These are phyloP conservation scores for Murina feae DNA, from an alignment of 2,113 vertebrate species.

Conservation along the genomic window DNA sequence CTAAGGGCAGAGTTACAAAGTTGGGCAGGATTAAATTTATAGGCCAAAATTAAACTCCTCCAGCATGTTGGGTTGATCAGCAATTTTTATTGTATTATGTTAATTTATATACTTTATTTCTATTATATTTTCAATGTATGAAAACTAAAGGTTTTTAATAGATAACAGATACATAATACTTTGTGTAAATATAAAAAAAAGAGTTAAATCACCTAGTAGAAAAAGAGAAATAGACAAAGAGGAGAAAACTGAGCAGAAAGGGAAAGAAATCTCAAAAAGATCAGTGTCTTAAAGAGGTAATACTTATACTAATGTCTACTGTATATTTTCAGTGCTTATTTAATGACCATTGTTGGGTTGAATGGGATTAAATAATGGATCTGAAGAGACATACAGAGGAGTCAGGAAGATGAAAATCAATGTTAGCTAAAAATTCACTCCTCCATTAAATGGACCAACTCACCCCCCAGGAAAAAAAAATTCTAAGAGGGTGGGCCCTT, in stretches of 20 bases:
- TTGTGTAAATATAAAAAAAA: not conserved
- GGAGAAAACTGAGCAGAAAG: not conserved
- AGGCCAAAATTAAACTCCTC: not conserved
- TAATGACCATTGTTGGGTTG: not conserved
- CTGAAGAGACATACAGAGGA: not conserved
- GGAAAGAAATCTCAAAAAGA: not conserved
- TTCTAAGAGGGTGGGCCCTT: not conserved
- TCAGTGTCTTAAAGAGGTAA: not conserved
- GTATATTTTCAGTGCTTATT: not conserved
- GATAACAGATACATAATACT: not conserved
- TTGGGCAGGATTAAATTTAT: rapidly evolving
- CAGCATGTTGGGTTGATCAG: not conserved
- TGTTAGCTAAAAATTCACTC: not conserved
- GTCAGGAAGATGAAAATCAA: not conserved
- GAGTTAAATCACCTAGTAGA: not conserved
- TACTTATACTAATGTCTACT: not conserved
- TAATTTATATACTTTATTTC: not conserved
- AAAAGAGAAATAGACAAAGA: not conserved
- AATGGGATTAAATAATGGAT: not conserved
- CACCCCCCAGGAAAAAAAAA: not conserved
- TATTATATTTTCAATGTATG: not conserved
- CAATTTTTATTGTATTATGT: not conserved
- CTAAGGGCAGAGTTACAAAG: not conserved
- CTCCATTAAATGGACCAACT: not conserved
- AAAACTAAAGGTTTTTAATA: not conserved